phyloP scores from a whole-genome alignment of 2,888 invertebrate species.

The Coremacera marginata region DNA sequence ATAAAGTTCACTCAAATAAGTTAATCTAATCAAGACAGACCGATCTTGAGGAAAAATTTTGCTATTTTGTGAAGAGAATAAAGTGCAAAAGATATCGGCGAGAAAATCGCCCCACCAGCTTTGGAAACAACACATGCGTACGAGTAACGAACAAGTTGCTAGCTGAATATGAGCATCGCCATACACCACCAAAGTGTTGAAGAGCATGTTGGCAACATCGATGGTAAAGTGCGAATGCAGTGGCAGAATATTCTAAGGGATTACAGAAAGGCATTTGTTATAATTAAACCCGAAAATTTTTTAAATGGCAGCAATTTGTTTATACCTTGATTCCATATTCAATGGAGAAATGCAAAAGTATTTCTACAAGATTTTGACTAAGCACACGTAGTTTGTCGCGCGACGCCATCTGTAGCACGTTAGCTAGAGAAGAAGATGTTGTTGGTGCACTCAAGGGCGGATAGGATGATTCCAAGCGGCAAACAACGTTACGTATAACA shows the following conservation, averaged over 20 bases:
- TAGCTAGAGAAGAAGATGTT: conserved; percentile 64
- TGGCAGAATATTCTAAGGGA: conserved; percentile 61
- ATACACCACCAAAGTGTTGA: conserved; percentile 80
- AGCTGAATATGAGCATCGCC: conserved; percentile 85
- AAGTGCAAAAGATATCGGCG: conserved; percentile 82
- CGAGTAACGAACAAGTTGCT: conserved; percentile 81
- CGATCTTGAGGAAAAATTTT: conserved; percentile 88
- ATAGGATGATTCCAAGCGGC: conserved; percentile 77
- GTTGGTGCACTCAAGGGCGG: conserved; percentile 47
- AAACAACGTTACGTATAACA: conserved; percentile 81
- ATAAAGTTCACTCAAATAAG: too few relatives aligned
- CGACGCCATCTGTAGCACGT: conserved; percentile 74
- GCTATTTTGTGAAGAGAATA: conserved; percentile 84
- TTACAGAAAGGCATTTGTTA: too few relatives aligned
- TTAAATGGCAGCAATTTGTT: background rate
- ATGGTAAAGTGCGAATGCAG: conserved; percentile 67
- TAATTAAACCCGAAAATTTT: too few relatives aligned
- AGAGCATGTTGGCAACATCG: conserved; percentile 75
- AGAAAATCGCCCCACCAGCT: conserved; percentile 93
- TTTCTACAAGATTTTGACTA: conserved; percentile 85
- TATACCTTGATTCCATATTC: conserved; percentile 71
- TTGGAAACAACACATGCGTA: conserved; percentile 79
- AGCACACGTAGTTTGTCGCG: conserved; percentile 87
- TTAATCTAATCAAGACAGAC: conserved; percentile 67
- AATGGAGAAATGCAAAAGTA: conserved; percentile 80